Conservation (phyloP, 1,140 invertebrate genomes). For the Micrasema minimum region DNA sequence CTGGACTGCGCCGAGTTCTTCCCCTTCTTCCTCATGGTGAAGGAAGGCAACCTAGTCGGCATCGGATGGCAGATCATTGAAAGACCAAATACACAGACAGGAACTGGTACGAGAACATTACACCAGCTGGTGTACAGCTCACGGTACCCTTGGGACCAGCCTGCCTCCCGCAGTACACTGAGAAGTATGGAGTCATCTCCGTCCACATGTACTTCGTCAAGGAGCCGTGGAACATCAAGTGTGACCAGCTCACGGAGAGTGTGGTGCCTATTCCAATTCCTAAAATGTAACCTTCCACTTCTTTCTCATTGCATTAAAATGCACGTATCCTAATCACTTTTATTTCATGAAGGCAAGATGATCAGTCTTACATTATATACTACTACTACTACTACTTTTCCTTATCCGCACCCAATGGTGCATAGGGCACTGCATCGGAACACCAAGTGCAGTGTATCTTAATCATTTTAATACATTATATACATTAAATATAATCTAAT, state of each 20-base stretch:
- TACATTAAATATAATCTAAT: too few species aligned
- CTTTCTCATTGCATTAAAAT: too few species aligned
- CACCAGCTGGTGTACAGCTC: constrained; percentile 21
- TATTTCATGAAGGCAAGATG: too few species aligned
- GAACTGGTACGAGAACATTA: constrained; percentile 48
- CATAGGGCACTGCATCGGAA: too few species aligned
- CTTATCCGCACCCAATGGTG: too few species aligned
- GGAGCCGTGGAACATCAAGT: constrained; percentile 54
- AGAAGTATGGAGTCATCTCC: constrained; percentile 55
- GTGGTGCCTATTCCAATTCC: constrained; percentile 45
- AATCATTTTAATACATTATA: too few species aligned
- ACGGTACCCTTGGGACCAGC: constrained; percentile 41
- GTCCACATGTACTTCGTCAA: constrained; percentile 60
- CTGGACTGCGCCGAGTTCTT: constrained; percentile 50
- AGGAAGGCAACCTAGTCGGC: constrained; percentile 43
- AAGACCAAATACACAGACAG: constrained; percentile 37
- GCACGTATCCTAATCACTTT: too few species aligned
- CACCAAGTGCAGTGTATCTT: too few species aligned
- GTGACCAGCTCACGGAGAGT: constrained; percentile 45
- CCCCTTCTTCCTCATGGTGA: constrained; percentile 47
- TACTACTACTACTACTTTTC: too few species aligned
- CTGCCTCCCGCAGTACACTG: constrained; percentile 57
- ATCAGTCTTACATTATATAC: too few species aligned
- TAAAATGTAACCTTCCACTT: constrained; percentile 2
- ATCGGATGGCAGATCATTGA: constrained; percentile 49